A percentile compares a stretch with the other conserved stretches of the same genome.
phyloP scores from a whole-genome alignment of 2,797 vertebrate genomes.

The Labeo calbasu region DNA sequence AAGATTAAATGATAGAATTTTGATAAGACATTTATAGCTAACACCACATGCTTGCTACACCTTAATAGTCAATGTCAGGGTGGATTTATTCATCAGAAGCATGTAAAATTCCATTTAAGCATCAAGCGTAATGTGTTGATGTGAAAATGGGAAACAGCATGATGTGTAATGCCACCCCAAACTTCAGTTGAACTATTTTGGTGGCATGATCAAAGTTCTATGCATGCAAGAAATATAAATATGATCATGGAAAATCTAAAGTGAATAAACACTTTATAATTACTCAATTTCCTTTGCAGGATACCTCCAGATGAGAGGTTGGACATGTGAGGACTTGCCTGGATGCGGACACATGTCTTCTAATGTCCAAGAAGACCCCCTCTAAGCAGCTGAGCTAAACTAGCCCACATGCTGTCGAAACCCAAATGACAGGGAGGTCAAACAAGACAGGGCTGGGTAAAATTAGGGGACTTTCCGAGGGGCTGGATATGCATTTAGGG shows the following conservation, averaged over 20 bases:
- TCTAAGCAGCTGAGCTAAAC: conserved; percentile 75
- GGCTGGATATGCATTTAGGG: conserved; percentile 70
- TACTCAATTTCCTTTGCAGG: conserved; percentile 24
- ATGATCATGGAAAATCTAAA: background rate
- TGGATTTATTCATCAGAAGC: conserved; percentile 2
- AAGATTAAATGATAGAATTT: background rate
- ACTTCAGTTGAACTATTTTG: background rate
- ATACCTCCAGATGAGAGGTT: conserved; percentile 65
- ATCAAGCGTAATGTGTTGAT: conserved; percentile 2
- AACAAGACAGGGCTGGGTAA: conserved; percentile 63
- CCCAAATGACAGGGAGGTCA: conserved; percentile 64
- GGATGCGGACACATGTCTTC: conserved; percentile 73
- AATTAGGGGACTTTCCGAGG: conserved; percentile 72
- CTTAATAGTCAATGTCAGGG: background rate
- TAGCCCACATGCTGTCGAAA: conserved; percentile 74
- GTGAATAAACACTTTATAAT: conserved; percentile 12
- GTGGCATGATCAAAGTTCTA: background rate
- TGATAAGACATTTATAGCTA: background rate
- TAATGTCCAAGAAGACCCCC: conserved; percentile 74
- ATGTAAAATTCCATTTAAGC: background rate
- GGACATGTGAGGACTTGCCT: conserved; percentile 76
- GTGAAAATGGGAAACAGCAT: conserved; percentile 24
- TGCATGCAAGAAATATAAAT: background rate
- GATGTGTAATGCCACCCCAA: conserved; percentile 5
- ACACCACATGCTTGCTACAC: background rate